phyloP scores from a whole-genome alignment of 2,888 invertebrate species.

The Steinernema scapterisci region DNA sequence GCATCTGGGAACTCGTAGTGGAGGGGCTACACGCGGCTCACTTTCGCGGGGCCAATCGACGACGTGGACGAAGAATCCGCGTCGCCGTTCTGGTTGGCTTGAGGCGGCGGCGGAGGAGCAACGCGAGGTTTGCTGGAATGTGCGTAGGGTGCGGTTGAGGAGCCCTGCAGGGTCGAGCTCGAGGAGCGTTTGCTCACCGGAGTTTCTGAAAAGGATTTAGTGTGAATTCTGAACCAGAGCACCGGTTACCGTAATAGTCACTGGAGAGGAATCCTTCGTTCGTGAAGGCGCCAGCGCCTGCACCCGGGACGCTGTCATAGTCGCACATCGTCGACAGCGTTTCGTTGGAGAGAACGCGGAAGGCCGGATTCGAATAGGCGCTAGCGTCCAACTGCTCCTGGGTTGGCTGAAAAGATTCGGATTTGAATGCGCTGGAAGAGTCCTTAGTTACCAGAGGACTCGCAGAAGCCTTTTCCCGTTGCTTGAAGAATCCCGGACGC shows the following conservation, averaged over 20 bases:
- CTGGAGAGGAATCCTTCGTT: slow-evolving; percentile 17
- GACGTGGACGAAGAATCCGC: slow-evolving; percentile 23
- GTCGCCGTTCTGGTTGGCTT: background rate
- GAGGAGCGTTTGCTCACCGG: slow-evolving; percentile 25
- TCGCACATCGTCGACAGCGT: slow-evolving; percentile 12
- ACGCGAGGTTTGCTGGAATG: background rate
- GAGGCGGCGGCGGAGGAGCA: slow-evolving; percentile 15
- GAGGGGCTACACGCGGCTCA: slow-evolving; percentile 5
- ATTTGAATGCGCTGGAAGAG: background rate
- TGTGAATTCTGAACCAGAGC: background rate
- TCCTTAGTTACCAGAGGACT: background rate
- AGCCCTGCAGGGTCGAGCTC: slow-evolving; percentile 1
- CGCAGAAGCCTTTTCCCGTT: background rate
- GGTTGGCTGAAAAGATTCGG: background rate
- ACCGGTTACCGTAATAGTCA: slow-evolving; percentile 9
- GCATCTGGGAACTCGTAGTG: background rate
- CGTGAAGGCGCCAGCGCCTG: background rate
- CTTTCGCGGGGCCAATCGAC: slow-evolving; percentile 15
- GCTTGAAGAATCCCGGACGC: slow-evolving; percentile 11
- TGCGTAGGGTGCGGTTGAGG: background rate
- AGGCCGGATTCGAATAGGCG: background rate
- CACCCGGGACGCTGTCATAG: slow-evolving; percentile 7
- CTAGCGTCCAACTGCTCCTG: slow-evolving; percentile 7
- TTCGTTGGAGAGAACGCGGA: slow-evolving; percentile 24
- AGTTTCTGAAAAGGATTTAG: background rate